A percentile compares a stretch with the other conserved stretches of the same genome.
These are phyloP conservation scores for Pecten maximus DNA, from an alignment of 2,888 invertebrate species.

Conservation along the genomic window DNA sequence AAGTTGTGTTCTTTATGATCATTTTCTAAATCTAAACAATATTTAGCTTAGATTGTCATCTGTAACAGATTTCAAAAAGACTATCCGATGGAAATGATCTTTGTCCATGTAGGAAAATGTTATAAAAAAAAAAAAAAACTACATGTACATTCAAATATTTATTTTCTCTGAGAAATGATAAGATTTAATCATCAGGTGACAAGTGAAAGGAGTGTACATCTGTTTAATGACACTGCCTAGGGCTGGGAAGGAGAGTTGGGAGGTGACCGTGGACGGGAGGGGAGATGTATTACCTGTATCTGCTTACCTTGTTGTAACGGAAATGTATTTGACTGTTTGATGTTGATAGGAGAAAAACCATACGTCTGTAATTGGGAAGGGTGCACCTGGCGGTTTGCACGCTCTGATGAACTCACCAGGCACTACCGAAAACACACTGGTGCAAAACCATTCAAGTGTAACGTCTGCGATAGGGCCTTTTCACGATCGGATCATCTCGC, in stretches of 20 bases:
- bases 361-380: constrained; percentile 86
- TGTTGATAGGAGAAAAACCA: constrained; percentile 66
- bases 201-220: not conserved
- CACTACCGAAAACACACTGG: constrained; percentile 85
- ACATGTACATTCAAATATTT: not conserved
- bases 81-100: not conserved
- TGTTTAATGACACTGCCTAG: not conserved
- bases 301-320: not conserved
- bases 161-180: not conserved
- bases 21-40: no score
- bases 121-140: not conserved
- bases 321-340: not conserved
- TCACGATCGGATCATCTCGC: constrained; percentile 87
- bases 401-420: constrained; percentile 86
- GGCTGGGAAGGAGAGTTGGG: not conserved
- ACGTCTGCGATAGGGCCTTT: constrained; percentile 86
- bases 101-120: not conserved
- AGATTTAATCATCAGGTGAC: not conserved
- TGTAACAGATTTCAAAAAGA: no score
- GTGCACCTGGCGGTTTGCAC: constrained; percentile 85
- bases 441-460: constrained; percentile 87
- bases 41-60: no score
- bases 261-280: not conserved
- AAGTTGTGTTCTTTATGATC: no score
- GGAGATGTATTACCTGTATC: not conserved